Conservation (phyloP, 1,140 invertebrate genomes). For the Leptestheria dahalacensis region DNA sequence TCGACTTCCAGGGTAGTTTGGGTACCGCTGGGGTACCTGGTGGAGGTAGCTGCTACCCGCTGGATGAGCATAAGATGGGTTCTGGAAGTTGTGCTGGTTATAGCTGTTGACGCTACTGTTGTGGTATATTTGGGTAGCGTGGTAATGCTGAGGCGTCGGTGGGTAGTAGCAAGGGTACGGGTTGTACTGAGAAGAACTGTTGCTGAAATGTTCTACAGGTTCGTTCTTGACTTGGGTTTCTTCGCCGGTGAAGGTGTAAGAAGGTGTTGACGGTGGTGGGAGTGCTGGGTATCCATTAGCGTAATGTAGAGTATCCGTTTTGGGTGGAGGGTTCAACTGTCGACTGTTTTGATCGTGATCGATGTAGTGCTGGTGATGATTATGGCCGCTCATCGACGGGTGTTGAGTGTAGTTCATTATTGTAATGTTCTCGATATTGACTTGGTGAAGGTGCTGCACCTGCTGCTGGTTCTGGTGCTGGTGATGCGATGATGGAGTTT, state of each 20-base stretch:
- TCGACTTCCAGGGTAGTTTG: neutral
- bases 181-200: neutral
- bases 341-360: neutral
- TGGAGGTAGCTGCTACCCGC: neutral
- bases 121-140: neutral
- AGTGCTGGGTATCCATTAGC: neutral
- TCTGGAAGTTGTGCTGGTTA: neutral
- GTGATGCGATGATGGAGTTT: slow-evolving; percentile 18
- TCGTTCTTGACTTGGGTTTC: neutral
- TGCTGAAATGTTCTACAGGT: neutral
- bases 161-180: neutral
- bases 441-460: neutral
- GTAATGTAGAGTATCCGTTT: neutral
- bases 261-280: neutral
- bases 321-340: neutral
- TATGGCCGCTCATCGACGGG: neutral
- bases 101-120: no score
- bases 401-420: neutral
- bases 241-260: neutral
- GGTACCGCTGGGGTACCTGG: neutral
- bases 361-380: neutral
- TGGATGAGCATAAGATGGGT: neutral
- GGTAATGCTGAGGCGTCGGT: neutral
- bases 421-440: neutral
- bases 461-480: neutral